Evolutionary conservation across 2,797 vertebrate genomes (phyloP).

Genomic region (Melanogrammus aeglefinus): DNA sequence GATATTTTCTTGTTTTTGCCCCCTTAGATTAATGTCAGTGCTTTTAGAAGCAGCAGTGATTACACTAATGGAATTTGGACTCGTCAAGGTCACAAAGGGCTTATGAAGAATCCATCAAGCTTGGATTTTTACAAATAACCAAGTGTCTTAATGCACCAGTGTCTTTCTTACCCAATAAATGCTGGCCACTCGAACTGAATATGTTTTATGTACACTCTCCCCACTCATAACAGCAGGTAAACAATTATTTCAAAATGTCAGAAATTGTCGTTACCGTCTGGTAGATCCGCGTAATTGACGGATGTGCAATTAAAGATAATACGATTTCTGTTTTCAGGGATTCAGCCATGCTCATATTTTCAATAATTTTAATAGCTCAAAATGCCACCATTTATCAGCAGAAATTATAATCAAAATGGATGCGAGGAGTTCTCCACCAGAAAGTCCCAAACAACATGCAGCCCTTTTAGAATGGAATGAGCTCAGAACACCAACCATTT

Average conservation of each 20-base stretch:
- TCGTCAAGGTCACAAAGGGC: constrained; percentile 33
- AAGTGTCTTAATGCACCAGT: neutral
- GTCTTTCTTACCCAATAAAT: neutral
- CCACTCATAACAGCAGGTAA: too few species aligned
- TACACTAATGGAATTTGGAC: constrained; percentile 52
- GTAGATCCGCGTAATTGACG: neutral
- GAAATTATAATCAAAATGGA: too few species aligned
- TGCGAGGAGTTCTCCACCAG: too few species aligned
- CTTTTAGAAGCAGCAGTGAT: constrained; percentile 48
- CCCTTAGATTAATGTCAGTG: constrained; percentile 36
- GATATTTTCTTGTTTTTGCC: constrained; percentile 32
- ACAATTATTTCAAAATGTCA: neutral
- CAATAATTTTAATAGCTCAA: too few species aligned
- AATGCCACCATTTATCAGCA: too few species aligned
- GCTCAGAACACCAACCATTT: neutral
- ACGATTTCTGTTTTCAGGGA: too few species aligned
- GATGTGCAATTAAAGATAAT: neutral
- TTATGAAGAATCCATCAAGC: neutral
- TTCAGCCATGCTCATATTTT: too few species aligned
- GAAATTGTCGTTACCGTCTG: neutral
- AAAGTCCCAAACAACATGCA: too few species aligned
- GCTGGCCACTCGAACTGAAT: neutral
- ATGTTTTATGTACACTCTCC: neutral
- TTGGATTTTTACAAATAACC: neutral
- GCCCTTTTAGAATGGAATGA: too few species aligned